Conservation (phyloP, 2,888 invertebrate species). For the Xylocampa areola region DNA sequence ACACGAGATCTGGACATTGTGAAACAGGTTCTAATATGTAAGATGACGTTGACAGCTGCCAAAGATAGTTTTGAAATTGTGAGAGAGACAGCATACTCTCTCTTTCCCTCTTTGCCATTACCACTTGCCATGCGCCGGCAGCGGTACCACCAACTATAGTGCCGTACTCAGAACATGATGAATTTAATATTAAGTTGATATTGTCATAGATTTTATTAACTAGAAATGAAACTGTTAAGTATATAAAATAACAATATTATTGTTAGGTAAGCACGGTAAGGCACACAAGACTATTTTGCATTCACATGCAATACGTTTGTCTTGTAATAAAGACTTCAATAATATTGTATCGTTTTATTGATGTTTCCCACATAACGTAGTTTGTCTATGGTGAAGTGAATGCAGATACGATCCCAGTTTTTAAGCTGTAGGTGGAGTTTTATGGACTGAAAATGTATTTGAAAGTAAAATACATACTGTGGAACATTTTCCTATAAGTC, state of each 20-base stretch:
- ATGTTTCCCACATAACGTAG: neutral
- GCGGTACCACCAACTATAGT: conserved; percentile 20
- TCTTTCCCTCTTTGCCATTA: too few species aligned
- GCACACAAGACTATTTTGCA: conserved; percentile 63
- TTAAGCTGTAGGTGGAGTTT: too few species aligned
- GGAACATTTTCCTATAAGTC: too few species aligned
- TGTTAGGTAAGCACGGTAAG: conserved; percentile 63
- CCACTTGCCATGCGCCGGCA: neutral
- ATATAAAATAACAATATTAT: conserved; percentile 49
- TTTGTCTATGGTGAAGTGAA: neutral
- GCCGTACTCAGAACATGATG: conserved; percentile 29
- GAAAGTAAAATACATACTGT: too few species aligned
- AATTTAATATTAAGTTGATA: conserved; percentile 37
- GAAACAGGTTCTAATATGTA: too few species aligned
- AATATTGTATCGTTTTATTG: conserved; percentile 49
- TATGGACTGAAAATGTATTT: too few species aligned
- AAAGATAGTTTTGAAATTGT: too few species aligned
- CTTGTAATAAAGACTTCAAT: conserved; percentile 60
- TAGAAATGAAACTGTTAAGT: conserved; percentile 53
- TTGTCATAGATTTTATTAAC: conserved; percentile 42
- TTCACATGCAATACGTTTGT: conserved; percentile 57
- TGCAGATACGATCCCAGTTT: too few species aligned
- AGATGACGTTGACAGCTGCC: too few species aligned
- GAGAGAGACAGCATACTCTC: too few species aligned
- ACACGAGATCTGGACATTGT: too few species aligned